phyloP scores from a whole-genome alignment of 2,888 invertebrate genomes.

The Gisinianus flammeolus region DNA sequence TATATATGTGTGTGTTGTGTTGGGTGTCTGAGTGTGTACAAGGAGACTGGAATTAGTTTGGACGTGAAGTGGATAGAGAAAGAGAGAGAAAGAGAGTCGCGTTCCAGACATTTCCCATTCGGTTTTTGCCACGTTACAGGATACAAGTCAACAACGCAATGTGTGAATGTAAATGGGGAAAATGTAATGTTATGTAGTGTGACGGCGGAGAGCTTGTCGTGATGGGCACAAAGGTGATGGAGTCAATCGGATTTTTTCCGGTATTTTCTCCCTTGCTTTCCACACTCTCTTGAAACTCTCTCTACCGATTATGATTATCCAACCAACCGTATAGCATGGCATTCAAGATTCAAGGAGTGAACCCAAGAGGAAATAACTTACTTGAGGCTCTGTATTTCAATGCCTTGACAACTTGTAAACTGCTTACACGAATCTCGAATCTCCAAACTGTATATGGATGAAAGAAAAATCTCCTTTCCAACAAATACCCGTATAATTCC shows the following conservation, averaged over 20 bases:
- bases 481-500: too few relatives aligned
- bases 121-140: not conserved
- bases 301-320: not conserved
- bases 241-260: constrained; percentile 18
- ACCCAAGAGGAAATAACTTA: not conserved
- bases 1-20: not conserved
- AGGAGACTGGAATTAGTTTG: not conserved
- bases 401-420: too few relatives aligned
- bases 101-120: not conserved
- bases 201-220: not conserved
- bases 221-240: not conserved
- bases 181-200: not conserved
- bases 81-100: not conserved
- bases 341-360: not conserved
- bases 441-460: too few relatives aligned
- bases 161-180: not conserved
- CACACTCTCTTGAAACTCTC: not conserved
- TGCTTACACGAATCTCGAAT: too few relatives aligned
- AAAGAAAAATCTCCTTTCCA: too few relatives aligned
- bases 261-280: constrained; percentile 2
- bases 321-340: not conserved
- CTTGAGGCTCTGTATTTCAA: not conserved
- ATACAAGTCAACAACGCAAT: not conserved
- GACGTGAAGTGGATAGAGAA: not conserved
- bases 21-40: not conserved